Base-by-base conservation (phyloP, 2,888 invertebrate genomes). In the Cerastoderma edule region DNA sequence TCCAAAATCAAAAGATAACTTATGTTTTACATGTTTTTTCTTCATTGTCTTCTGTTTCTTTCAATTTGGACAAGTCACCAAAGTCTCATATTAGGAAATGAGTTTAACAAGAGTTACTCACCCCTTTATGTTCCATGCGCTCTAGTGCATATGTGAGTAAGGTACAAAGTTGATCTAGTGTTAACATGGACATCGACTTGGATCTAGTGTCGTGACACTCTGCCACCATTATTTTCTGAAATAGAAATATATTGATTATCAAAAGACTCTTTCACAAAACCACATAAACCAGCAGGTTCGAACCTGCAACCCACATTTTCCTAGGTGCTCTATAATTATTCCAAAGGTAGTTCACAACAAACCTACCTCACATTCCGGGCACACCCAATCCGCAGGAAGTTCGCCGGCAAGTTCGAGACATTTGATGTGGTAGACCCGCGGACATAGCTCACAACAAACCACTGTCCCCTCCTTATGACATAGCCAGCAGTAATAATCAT, bases 401-500 rank as follows among this genome's bases (percentile, higher is more conserved):
- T 77, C 78, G 10, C 69, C 75, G 19, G 84, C 84, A 63, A 90
- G 84, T 39, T 77, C 89, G 56, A 93, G 94, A 93, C 98, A 98
- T 90, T 95, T 96, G 19, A 94, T 94, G 93, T 98, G 98, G 93
- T 95, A 98, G 0, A 96, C 95, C 32, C 98, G 94, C 2, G 96
- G 96, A 92, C 98, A 98, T 27, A 96, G 95, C 35, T 96, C 95
- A 92, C 98, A 98, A 71, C 89, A 89, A 33, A 91, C 83, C 33
- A 88, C 83, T 16, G 80, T 81, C 13, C 91, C 92, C 57, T 95
- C 95, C 89, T 95, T 95, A 90, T 98, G 97, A 89, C 98, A 98
- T 79, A 96, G 94, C 98, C 98, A 99, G 92, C 98, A 99, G 92
- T 96, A 98, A 22, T 95, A 94, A 92, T 97, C 97, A 90, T 93